phyloP scores from a whole-genome alignment of 1,140 invertebrate genomes.

The Lepidurus packardi region DNA sequence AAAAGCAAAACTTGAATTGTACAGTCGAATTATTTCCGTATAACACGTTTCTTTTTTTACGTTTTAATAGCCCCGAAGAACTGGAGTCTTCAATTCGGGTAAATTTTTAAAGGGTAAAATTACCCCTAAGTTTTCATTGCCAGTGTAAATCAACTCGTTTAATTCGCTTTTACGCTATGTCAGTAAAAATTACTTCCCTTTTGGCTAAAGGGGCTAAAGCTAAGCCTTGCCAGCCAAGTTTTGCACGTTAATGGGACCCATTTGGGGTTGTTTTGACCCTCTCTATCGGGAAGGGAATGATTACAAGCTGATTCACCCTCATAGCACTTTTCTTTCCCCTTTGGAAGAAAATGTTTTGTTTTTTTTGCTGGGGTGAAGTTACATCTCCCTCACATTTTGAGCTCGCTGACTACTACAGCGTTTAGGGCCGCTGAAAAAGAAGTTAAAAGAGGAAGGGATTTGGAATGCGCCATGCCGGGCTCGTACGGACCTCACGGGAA shows the following conservation, averaged over 20 bases:
- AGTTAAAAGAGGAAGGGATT: background rate
- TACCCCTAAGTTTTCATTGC: background rate
- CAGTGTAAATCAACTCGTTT: background rate
- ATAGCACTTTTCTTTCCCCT: background rate
- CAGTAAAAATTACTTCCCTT: background rate
- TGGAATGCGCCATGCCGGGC: background rate
- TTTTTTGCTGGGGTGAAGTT: background rate
- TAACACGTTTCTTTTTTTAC: too few relatives aligned
- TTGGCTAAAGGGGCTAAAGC: background rate
- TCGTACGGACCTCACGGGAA: slow-evolving; percentile 10
- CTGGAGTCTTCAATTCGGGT: too few relatives aligned
- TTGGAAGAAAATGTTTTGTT: background rate
- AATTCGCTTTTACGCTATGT: background rate
- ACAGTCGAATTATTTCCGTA: too few relatives aligned
- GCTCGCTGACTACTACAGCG: background rate
- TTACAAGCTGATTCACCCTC: background rate
- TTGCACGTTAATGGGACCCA: background rate
- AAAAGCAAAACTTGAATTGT: too few relatives aligned
- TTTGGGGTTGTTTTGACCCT: background rate
- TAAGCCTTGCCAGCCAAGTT: too few relatives aligned
- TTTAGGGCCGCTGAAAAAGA: background rate
- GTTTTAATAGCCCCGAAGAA: too few relatives aligned
- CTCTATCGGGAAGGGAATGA: background rate
- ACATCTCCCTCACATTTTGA: background rate
- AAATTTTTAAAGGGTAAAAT: background rate